Evolutionary conservation across 2,888 invertebrate genomes (phyloP).

Genomic region (Drosophila leonis): DNA sequence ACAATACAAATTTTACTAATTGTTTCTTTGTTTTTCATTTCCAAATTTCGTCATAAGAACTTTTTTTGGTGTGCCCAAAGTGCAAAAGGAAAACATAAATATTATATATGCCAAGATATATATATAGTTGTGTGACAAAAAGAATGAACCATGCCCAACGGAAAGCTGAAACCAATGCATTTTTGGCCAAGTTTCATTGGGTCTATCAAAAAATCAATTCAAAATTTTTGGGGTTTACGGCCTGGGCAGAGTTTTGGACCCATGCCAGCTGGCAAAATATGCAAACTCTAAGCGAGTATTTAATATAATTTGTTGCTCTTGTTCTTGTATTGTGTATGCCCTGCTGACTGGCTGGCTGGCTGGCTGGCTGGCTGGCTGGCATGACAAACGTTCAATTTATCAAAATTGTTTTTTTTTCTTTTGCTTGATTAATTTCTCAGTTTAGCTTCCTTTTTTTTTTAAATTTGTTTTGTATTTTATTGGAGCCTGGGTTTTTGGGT

Average conservation of each 20-base stretch:
- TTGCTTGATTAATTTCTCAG: slow-evolving; percentile 42
- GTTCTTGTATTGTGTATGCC: slow-evolving; percentile 21
- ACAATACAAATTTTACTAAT: slow-evolving; percentile 60
- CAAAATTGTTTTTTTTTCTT: slow-evolving; percentile 39
- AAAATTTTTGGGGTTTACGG: slow-evolving; percentile 36
- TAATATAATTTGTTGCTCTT: slow-evolving; percentile 23
- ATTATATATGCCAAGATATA: slow-evolving; percentile 19
- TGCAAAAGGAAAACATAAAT: slow-evolving; percentile 36
- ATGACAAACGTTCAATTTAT: slow-evolving; percentile 61
- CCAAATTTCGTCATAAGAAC: slow-evolving; percentile 70
- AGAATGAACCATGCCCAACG: slow-evolving; percentile 37
- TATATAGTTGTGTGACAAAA: slow-evolving; percentile 2
- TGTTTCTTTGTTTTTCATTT: slow-evolving; percentile 14
- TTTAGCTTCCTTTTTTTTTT: slow-evolving; percentile 12
- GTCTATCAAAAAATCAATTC: slow-evolving; percentile 26
- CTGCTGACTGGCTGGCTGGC: slow-evolving; percentile 42
- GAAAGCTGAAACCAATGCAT: slow-evolving; percentile 71
- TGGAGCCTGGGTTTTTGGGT: slow-evolving; percentile 35
- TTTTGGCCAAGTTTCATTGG: slow-evolving; percentile 64
- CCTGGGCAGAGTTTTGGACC: slow-evolving; percentile 63
- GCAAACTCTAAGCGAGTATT: slow-evolving; percentile 44
- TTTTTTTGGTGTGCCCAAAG: slow-evolving; percentile 53
- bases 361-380: slow-evolving; percentile 49
- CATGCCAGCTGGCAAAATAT: slow-evolving; percentile 60
- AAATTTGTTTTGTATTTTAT: slow-evolving; percentile 10